These are phyloP conservation scores for Lamproptera curius DNA, from an alignment of 2,888 invertebrate species.

Conservation along the genomic window DNA sequence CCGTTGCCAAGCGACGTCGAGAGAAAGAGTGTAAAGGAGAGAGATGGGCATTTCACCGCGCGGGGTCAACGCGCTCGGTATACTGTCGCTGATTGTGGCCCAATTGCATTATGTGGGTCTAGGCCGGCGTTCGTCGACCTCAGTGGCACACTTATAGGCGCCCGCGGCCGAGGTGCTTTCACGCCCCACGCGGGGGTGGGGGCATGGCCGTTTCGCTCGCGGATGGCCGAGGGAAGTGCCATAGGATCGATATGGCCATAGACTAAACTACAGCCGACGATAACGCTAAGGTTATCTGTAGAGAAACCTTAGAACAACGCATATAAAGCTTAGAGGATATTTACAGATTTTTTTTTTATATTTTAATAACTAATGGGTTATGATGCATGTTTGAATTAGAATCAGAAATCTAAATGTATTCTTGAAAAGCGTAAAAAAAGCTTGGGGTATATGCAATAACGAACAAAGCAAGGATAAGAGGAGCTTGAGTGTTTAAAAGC, in stretches of 20 bases:
- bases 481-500: too few relatives aligned
- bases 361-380: too few relatives aligned
- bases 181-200: conserved; percentile 62
- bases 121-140: conserved; percentile 79
- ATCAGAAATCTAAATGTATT: too few relatives aligned
- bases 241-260: conserved; percentile 35
- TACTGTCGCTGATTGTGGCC: conserved; percentile 78
- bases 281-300: too few relatives aligned
- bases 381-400: too few relatives aligned
- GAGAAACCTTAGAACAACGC: too few relatives aligned
- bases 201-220: conserved; percentile 39
- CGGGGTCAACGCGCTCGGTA: conserved; percentile 72
- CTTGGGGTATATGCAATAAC: too few relatives aligned
- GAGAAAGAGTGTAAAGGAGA: conserved; percentile 75
- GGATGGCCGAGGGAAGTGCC: conserved; percentile 63
- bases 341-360: too few relatives aligned
- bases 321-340: too few relatives aligned
- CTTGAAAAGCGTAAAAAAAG: too few relatives aligned
- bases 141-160: conserved; percentile 70
- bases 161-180: conserved; percentile 68
- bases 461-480: too few relatives aligned
- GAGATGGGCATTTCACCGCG: conserved; percentile 75
- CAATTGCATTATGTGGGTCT: conserved; percentile 77
- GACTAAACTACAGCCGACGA: too few relatives aligned
- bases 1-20: conserved; percentile 54